Conservation (phyloP, 1,140 invertebrate species). For the Oryctes rhinoceros region DNA sequence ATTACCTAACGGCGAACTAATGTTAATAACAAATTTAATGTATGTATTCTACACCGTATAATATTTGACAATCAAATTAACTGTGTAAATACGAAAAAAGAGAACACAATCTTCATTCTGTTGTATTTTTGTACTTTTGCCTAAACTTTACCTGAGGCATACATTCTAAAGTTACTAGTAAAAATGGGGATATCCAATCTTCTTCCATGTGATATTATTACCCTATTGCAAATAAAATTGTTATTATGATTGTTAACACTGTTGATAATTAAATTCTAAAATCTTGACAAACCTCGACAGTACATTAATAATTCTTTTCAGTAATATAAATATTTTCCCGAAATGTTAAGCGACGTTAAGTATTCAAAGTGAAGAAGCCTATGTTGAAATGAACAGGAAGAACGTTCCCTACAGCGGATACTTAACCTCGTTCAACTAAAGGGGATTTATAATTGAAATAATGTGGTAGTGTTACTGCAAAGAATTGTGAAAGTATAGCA, state of each 20-base stretch:
- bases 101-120: slow-evolving; percentile 29
- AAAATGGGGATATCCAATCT: not conserved
- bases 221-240: not conserved
- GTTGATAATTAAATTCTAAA: no score
- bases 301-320: no score
- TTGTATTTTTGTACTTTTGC: slow-evolving; percentile 31
- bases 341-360: no score
- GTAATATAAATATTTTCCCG: no score
- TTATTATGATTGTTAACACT: not conserved
- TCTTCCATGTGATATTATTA: slow-evolving; percentile 3
- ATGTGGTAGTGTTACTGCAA: slow-evolving; percentile 6
- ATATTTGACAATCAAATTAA: slow-evolving; percentile 33
- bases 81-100: slow-evolving; percentile 13
- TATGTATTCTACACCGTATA: slow-evolving; percentile 16
- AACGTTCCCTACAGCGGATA: no score
- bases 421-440: no score
- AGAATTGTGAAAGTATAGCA: no score
- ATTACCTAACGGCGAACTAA: not conserved
- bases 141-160: not conserved
- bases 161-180: not conserved
- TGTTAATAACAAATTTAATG: not conserved
- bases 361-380: no score
- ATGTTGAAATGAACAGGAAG: no score
- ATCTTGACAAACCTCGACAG: no score
- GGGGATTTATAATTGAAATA: not conserved